phyloP scores from a whole-genome alignment of 2,888 invertebrate species.

The Sphaerophoria taeniata region DNA sequence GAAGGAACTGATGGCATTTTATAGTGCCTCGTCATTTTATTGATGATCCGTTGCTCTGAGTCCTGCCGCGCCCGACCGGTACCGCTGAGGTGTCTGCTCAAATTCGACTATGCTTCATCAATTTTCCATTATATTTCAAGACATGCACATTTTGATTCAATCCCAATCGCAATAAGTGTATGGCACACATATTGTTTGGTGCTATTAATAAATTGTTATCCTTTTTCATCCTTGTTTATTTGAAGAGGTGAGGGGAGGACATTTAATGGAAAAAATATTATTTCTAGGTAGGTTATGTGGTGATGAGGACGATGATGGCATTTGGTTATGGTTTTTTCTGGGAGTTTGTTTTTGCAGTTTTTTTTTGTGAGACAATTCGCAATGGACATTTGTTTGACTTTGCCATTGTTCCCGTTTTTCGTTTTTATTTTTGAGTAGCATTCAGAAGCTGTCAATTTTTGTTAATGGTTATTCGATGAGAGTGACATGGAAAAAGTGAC shows the following conservation, averaged over 20 bases:
- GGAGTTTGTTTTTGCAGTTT: slow-evolving; percentile 1
- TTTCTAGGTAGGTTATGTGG: neutral
- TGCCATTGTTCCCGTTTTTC: slow-evolving; percentile 30
- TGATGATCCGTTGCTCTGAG: slow-evolving; percentile 39
- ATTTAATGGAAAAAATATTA: slow-evolving; percentile 22
- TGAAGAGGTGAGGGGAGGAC: neutral
- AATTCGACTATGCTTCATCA: slow-evolving; percentile 63
- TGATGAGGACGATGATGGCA: neutral
- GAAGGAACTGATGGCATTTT: slow-evolving; percentile 56
- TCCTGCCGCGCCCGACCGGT: slow-evolving; percentile 23
- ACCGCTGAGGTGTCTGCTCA: slow-evolving; percentile 55
- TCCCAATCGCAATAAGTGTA: neutral
- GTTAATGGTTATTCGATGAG: neutral
- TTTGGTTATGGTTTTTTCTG: slow-evolving; percentile 53
- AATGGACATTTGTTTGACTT: slow-evolving; percentile 61
- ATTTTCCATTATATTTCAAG: slow-evolving; percentile 66
- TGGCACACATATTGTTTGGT: neutral
- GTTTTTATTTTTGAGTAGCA: neutral
- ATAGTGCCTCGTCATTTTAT: slow-evolving; percentile 61
- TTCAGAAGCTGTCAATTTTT: slow-evolving; percentile 20
- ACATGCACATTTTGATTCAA: slow-evolving; percentile 43
- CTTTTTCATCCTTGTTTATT: neutral
- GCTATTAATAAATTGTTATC: slow-evolving; percentile 17
- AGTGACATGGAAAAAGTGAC: neutral
- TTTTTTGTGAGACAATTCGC: slow-evolving; percentile 23